These are phyloP conservation scores for Linnaemya tessellans DNA, from an alignment of 2,888 invertebrate species.

Conservation along the genomic window DNA sequence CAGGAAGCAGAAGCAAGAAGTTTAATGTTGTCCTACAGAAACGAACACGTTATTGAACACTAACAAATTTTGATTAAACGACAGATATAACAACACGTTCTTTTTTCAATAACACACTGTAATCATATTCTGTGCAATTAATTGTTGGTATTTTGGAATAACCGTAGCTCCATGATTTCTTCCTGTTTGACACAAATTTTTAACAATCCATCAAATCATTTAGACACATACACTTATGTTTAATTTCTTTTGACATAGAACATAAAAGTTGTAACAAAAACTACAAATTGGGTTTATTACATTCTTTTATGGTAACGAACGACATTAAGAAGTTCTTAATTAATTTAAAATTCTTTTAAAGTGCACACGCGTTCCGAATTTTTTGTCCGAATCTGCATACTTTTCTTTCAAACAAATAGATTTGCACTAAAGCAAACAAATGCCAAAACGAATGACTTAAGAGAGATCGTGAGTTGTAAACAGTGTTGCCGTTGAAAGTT, in stretches of 20 bases:
- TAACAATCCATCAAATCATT: conserved; percentile 1
- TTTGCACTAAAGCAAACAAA: conserved; percentile 73
- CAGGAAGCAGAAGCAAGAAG: conserved; percentile 68
- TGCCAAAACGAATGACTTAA: conserved; percentile 60
- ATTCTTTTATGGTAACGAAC: neutral
- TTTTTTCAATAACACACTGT: neutral
- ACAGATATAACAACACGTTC: neutral
- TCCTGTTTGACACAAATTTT: conserved; percentile 30
- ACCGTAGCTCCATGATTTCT: neutral
- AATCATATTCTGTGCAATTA: neutral
- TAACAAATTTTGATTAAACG: neutral
- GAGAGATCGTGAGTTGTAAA: neutral
- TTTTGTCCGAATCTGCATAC: conserved; percentile 53
- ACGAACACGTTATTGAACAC: conserved; percentile 21
- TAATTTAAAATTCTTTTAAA: conserved; percentile 6
- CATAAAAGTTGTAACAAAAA: neutral
- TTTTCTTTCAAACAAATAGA: conserved; percentile 70
- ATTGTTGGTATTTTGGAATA: neutral
- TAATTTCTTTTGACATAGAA: too few species aligned
- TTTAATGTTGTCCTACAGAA: conserved; percentile 58
- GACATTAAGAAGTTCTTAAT: neutral
- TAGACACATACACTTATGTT: neutral
- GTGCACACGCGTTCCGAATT: conserved; percentile 2
- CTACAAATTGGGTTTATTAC: neutral
- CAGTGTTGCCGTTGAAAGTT: neutral